These are phyloP conservation scores for Erinaceus europaeus DNA, from an alignment of 2,113 vertebrate species.

Conservation along the genomic window DNA sequence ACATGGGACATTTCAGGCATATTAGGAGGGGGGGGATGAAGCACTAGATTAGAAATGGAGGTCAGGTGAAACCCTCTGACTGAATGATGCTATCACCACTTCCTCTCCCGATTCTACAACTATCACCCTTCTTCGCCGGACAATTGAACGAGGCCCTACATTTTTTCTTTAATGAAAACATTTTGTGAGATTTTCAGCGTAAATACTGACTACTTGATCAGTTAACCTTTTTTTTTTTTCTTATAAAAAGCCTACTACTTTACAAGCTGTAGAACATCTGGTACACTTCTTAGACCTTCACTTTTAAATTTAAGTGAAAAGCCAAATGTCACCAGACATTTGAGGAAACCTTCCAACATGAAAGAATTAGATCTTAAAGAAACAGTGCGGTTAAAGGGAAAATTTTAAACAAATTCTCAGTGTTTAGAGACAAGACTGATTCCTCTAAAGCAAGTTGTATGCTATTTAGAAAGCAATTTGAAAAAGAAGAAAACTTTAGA, in stretches of 20 bases:
- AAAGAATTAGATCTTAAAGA: constrained; percentile 11
- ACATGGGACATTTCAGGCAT: neutral
- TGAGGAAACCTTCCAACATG: neutral
- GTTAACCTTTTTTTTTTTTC: too few species aligned
- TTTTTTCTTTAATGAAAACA: too few species aligned
- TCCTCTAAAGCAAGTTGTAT: neutral
- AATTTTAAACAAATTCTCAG: neutral
- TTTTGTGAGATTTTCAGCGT: neutral
- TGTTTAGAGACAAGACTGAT: neutral
- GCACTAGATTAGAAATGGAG: neutral
- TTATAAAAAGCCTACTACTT: neutral
- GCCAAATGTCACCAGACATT: neutral
- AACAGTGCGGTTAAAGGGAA: neutral
- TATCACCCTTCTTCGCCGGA: neutral
- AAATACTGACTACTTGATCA: neutral
- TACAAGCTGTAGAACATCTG: neutral
- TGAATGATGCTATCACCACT: neutral
- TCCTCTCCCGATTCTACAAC: neutral
- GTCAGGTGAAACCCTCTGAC: neutral
- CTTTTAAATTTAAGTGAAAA: neutral
- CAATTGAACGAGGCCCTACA: neutral
- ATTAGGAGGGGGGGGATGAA: neutral
- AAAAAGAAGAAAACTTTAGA: constrained; percentile 4
- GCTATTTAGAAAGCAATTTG: neutral
- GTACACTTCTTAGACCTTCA: neutral